Evolutionary conservation across 2,888 invertebrate species (phyloP).

Genomic region (Xestia sexstrigata): DNA sequence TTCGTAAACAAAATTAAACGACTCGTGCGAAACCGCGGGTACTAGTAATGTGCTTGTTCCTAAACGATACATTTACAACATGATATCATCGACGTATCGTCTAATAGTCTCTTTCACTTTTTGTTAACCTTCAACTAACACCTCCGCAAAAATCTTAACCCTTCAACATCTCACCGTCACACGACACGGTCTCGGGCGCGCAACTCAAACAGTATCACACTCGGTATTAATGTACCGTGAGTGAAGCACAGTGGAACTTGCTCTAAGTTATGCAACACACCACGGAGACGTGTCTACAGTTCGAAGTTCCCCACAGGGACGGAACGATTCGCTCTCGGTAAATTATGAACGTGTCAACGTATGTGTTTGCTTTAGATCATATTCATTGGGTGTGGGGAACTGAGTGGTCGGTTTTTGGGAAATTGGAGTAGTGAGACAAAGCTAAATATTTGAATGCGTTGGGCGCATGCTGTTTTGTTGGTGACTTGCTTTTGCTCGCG

Average conservation of each 20-base stretch:
- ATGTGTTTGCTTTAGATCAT: constrained; percentile 28
- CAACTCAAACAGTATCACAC: constrained; percentile 57
- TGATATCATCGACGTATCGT: not conserved
- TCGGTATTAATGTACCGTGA: constrained; percentile 61
- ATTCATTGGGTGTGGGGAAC: not conserved
- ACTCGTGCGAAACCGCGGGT: no score
- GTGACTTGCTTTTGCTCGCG: not conserved
- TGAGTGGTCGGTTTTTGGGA: not conserved
- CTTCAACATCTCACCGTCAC: constrained; percentile 3
- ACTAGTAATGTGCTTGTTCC: not conserved
- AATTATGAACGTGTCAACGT: constrained; percentile 52
- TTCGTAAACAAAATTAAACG: no score
- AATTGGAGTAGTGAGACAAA: not conserved
- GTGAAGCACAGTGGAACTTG: constrained; percentile 59
- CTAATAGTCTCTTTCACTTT: not conserved
- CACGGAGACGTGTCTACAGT: constrained; percentile 61
- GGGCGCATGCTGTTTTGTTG: not conserved
- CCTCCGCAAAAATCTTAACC: constrained; percentile 7
- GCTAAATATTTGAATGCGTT: not conserved
- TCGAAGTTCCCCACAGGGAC: constrained; percentile 53
- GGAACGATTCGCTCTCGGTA: constrained; percentile 43
- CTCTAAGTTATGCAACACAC: constrained; percentile 64
- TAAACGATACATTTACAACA: not conserved
- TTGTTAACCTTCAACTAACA: not conserved
- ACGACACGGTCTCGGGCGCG: not conserved